A percentile compares a stretch with the other conserved stretches of the same genome.
Conservation (phyloP, 23 tunicate genomes). For the Trididemnum clinides region DNA sequence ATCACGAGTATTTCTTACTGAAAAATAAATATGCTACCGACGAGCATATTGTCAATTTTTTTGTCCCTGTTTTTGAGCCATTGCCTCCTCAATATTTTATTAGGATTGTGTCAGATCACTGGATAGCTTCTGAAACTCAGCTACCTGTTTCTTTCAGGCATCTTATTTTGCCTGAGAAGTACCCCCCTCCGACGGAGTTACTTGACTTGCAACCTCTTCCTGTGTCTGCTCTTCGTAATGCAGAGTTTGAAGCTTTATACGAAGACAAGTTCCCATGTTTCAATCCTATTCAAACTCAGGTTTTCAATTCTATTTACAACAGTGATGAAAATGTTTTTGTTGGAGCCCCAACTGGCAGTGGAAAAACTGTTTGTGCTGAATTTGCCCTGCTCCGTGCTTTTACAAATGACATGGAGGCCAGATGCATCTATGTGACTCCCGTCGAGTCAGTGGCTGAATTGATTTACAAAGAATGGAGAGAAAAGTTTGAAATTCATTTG, state of each 20-base stretch:
- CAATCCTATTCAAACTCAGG: conserved; percentile 98
- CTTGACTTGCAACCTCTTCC: conserved; percentile 98
- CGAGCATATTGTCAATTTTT: conserved; percentile 94
- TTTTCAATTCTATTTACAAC: conserved; percentile 92
- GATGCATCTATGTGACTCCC: conserved; percentile 90
- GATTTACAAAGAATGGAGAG: conserved; percentile 87
- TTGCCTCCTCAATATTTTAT: conserved; percentile 99
- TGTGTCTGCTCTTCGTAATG: conserved; percentile 85
- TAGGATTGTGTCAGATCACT: conserved; percentile 87
- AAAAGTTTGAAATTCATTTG: conserved; percentile 68
- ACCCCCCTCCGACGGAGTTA: conserved; percentile 95
- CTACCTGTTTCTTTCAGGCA: conserved; percentile 97
- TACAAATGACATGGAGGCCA: conserved; percentile 55
- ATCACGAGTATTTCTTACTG: conserved; percentile 93
- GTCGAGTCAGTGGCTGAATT: conserved; percentile 87
- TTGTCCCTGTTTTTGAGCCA: conserved; percentile 98
- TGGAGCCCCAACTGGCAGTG: conserved; percentile 98
- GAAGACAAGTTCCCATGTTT: conserved; percentile 82
- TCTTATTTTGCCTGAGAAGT: conserved; percentile 94
- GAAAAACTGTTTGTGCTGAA: conserved; percentile 97
- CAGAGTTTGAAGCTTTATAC: conserved; percentile 80
- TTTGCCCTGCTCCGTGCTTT: conserved; percentile 88
- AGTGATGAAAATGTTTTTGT: conserved; percentile 93
- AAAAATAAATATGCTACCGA: conserved; percentile 92
- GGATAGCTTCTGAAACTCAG: conserved; percentile 96